These are phyloP conservation scores for Sarcophaga caerulescens DNA, from an alignment of 2,888 invertebrate species.

Conservation along the genomic window DNA sequence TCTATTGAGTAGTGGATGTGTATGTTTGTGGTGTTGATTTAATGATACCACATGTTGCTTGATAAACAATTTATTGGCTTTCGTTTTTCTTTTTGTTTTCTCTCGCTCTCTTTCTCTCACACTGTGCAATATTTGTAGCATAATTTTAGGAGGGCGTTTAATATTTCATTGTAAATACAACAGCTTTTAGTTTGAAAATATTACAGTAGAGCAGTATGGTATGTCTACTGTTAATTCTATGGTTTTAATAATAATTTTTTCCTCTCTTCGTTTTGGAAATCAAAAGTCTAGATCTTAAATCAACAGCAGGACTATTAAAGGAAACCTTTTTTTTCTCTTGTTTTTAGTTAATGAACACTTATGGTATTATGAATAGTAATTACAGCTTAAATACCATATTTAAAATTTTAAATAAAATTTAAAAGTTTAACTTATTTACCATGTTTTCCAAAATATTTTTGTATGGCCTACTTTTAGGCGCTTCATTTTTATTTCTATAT, in stretches of 20 bases:
- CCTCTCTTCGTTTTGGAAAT: slow-evolving; percentile 5
- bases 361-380: too few species aligned
- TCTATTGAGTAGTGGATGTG: not conserved
- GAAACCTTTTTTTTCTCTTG: too few species aligned
- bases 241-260: slow-evolving; percentile 27
- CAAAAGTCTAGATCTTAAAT: slow-evolving; percentile 34
- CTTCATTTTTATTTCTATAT: slow-evolving; percentile 22
- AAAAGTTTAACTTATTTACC: too few species aligned
- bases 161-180: not conserved
- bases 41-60: slow-evolving; percentile 62
- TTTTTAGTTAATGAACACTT: too few species aligned
- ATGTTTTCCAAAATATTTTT: not conserved
- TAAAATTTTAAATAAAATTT: too few species aligned
- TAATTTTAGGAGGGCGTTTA: slow-evolving; percentile 57
- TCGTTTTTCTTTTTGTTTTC: not conserved
- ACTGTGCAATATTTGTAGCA: slow-evolving; percentile 29
- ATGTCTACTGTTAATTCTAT: not conserved
- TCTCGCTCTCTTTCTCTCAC: not conserved
- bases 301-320: not conserved
- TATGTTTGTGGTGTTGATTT: slow-evolving; percentile 50
- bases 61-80: slow-evolving; percentile 29
- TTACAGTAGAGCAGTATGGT: not conserved
- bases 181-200: not conserved
- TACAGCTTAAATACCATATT: too few species aligned
- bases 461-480: slow-evolving; percentile 27